A percentile compares a stretch with the other conserved stretches of the same genome.
phyloP scores from a whole-genome alignment of 2,888 invertebrate genomes.

The Brachyptera risi region DNA sequence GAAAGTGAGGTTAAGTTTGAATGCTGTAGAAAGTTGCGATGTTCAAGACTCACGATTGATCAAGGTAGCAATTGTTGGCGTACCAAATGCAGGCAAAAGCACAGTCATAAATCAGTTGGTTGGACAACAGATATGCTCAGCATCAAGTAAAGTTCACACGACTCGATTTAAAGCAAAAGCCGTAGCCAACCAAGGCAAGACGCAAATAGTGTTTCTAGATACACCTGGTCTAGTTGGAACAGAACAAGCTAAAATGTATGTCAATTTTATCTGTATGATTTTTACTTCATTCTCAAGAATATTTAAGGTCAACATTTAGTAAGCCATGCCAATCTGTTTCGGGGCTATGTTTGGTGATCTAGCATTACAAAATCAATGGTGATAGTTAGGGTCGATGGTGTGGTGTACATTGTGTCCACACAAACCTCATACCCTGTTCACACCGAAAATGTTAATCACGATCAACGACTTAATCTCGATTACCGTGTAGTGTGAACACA shows the following conservation, averaged over 20 bases:
- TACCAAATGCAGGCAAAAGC: constrained; percentile 95
- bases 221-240: constrained; percentile 84
- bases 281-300: constrained; percentile 15
- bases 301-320: no score
- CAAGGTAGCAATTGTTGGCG: constrained; percentile 82
- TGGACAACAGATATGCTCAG: constrained; percentile 81
- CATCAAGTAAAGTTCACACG: constrained; percentile 89
- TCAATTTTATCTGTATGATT: constrained; percentile 26
- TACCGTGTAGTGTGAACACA: no score
- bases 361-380: no score
- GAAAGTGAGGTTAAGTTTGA: constrained; percentile 2
- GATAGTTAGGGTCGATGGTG: no score
- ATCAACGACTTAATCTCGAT: no score
- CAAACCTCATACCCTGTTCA: no score
- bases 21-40: not conserved
- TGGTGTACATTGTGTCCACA: no score
- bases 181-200: constrained; percentile 66
- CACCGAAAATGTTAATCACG: no score
- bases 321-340: no score
- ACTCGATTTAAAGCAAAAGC: constrained; percentile 71
- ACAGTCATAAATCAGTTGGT: constrained; percentile 86
- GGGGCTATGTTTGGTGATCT: no score
- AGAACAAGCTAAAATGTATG: constrained; percentile 64
- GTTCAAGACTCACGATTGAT: constrained; percentile 39
- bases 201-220: constrained; percentile 88